Evolutionary conservation across 2,113 vertebrate species (phyloP).

Genomic region (Athene noctua): DNA sequence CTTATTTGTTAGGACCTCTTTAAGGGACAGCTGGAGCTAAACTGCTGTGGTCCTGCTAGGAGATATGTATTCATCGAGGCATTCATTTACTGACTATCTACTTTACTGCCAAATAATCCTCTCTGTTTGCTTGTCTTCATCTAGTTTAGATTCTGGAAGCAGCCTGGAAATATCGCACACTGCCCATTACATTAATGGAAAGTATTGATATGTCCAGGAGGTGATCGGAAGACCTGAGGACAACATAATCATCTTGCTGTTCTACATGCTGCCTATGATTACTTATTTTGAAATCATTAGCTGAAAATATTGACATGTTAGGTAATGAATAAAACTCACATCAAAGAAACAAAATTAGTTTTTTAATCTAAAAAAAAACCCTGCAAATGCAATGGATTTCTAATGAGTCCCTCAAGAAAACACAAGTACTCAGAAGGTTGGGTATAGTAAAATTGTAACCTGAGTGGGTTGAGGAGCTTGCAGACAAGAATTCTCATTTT

Average conservation of each 20-base stretch:
- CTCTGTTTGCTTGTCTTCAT: slow-evolving; percentile 22
- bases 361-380: background rate
- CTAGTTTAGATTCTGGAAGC: slow-evolving; percentile 45
- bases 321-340: slow-evolving; percentile 42
- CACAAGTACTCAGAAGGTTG: background rate
- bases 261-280: background rate
- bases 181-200: slow-evolving; percentile 59
- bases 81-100: slow-evolving; percentile 60
- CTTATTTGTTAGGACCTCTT: slow-evolving; percentile 47
- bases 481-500: background rate
- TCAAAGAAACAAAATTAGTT: slow-evolving; percentile 13
- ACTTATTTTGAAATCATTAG: slow-evolving; percentile 40
- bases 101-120: slow-evolving; percentile 37
- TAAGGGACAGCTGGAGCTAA: slow-evolving; percentile 35
- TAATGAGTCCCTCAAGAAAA: background rate
- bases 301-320: slow-evolving; percentile 57
- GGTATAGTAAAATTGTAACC: background rate
- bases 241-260: slow-evolving; percentile 16
- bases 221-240: background rate
- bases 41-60: slow-evolving; percentile 17
- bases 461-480: background rate
- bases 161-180: background rate
- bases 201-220: slow-evolving; percentile 53
- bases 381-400: slow-evolving; percentile 1
- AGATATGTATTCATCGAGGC: slow-evolving; percentile 46